These are phyloP conservation scores for Pocillopora meandrina DNA, from an alignment of 92 coral and sea anemone species.

Conservation along the genomic window DNA sequence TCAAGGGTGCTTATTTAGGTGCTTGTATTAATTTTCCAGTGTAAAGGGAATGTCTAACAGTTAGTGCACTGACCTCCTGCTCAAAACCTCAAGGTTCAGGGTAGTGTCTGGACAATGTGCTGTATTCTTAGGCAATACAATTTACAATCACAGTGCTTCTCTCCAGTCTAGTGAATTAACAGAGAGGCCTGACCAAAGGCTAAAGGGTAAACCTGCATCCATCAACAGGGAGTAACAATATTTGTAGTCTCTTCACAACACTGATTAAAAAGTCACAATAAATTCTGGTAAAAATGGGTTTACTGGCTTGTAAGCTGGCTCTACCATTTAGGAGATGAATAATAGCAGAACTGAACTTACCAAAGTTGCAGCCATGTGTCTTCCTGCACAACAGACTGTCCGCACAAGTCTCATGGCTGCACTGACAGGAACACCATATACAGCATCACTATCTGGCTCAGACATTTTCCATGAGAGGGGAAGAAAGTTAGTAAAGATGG, in stretches of 20 bases:
- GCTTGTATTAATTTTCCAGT: too few relatives aligned
- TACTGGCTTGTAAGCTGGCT: background rate
- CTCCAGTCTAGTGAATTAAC: too few relatives aligned
- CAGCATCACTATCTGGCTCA: conserved; percentile 44
- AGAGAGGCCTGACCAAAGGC: too few relatives aligned
- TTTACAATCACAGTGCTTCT: too few relatives aligned
- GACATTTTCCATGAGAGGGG: conserved; percentile 80
- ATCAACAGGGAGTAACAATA: too few relatives aligned
- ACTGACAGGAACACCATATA: conserved; percentile 73
- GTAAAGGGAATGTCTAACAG: too few relatives aligned
- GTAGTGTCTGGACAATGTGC: too few relatives aligned
- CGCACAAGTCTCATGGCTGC: conserved; percentile 84
- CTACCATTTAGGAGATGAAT: background rate
- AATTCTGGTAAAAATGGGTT: background rate
- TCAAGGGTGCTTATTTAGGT: too few relatives aligned
- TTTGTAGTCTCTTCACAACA: background rate
- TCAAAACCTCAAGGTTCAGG: too few relatives aligned
- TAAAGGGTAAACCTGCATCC: too few relatives aligned
- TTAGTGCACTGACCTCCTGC: too few relatives aligned
- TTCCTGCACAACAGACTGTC: conserved; percentile 82
- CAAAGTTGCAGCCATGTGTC: conserved; percentile 75
- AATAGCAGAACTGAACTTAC: conserved; percentile 41
- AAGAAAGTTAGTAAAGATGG: conserved; percentile 76
- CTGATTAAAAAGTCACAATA: background rate
- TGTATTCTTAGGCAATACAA: too few relatives aligned